These are phyloP conservation scores for Oreochromis spilurus DNA, from an alignment of 2,113 vertebrate genomes.

Conservation along the genomic window DNA sequence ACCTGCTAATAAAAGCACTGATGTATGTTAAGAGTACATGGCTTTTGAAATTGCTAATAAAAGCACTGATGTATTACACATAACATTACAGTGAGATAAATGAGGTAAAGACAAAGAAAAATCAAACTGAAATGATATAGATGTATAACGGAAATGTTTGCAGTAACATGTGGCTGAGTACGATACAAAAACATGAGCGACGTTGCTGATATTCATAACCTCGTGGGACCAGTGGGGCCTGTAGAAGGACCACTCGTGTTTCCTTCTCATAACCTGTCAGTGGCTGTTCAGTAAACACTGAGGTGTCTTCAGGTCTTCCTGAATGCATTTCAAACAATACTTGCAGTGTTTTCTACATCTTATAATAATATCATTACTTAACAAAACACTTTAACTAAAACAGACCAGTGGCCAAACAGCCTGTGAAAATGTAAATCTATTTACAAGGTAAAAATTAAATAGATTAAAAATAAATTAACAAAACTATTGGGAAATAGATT, in stretches of 20 bases:
- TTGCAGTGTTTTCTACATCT: neutral
- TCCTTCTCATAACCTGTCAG: neutral
- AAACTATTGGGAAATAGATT: slow-evolving; percentile 12
- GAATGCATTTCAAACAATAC: neutral
- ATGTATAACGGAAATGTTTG: neutral
- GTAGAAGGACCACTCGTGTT: neutral
- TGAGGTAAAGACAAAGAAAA: neutral
- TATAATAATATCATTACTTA: neutral
- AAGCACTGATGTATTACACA: neutral
- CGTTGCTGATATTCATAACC: neutral
- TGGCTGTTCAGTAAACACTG: neutral
- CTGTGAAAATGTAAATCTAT: neutral
- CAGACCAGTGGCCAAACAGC: neutral
- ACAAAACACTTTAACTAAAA: slow-evolving; percentile 15
- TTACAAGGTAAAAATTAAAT: slow-evolving; percentile 42
- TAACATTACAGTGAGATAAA: neutral
- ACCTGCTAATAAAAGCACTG: too few relatives aligned
- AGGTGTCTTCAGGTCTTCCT: neutral
- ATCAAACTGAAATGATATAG: neutral
- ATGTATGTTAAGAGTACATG: neutral
- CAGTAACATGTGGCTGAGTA: neutral
- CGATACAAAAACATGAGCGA: neutral
- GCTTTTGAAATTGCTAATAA: neutral
- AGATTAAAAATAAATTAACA: slow-evolving; percentile 59
- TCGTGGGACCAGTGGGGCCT: neutral